Evolutionary conservation across 2,888 invertebrate species (phyloP).

Genomic region (Agonopterix heracliana): DNA sequence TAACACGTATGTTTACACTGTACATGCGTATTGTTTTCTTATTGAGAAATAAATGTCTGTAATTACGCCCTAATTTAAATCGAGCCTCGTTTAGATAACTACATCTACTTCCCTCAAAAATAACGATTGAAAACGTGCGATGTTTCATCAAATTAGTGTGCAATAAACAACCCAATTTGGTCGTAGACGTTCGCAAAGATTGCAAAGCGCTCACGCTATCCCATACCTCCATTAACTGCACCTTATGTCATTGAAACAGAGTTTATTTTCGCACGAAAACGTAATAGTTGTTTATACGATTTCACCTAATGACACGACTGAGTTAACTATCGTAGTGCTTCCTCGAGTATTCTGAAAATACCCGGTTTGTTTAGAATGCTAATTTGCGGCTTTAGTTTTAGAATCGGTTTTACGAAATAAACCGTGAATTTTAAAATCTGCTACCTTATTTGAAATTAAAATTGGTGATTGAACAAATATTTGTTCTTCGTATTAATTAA

Average conservation of each 20-base stretch:
- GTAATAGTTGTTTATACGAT: slow-evolving; percentile 19
- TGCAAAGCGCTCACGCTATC: slow-evolving; percentile 18
- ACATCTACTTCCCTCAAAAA: slow-evolving; percentile 2
- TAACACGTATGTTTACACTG: too few relatives aligned
- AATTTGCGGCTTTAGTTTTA: slow-evolving; percentile 1
- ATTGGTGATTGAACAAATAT: too few relatives aligned
- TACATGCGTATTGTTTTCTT: too few relatives aligned
- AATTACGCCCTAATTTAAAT: too few relatives aligned
- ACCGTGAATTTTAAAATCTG: background rate
- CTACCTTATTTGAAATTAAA: too few relatives aligned
- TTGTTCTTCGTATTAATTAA: too few relatives aligned
- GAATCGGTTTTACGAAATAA: too few relatives aligned
- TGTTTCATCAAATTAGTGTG: slow-evolving; percentile 29
- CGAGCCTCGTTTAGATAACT: slow-evolving; percentile 5
- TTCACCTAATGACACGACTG: slow-evolving; percentile 37
- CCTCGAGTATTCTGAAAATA: slow-evolving; percentile 11
- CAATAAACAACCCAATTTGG: slow-evolving; percentile 36
- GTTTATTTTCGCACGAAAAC: background rate
- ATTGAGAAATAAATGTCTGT: too few relatives aligned
- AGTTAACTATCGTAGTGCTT: slow-evolving; percentile 20
- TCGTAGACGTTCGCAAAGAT: slow-evolving; percentile 11
- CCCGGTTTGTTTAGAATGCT: slow-evolving; percentile 12
- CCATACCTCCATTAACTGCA: slow-evolving; percentile 1
- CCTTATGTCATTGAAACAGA: background rate
- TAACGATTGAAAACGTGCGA: slow-evolving; percentile 17